Evolutionary conservation across 1,140 invertebrate genomes (phyloP), one percentile per base, ranked within the genome.

Genomic region (Philaenus spumarius): DNA sequence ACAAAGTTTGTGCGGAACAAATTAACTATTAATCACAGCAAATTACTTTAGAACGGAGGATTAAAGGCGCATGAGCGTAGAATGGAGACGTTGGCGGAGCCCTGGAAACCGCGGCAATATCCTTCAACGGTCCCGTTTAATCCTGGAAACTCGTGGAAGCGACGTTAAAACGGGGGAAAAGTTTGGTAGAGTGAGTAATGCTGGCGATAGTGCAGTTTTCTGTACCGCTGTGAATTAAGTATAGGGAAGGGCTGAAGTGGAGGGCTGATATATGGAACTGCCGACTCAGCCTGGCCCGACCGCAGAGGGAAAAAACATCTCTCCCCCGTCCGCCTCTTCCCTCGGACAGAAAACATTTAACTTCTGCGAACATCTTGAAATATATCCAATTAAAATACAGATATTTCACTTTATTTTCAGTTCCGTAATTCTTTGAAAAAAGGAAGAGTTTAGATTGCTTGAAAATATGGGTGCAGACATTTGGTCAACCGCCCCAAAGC

Each of bases 1-100:
- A 53, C 50, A 53, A 53, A 53, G 50, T 53, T 53, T 53, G 50
- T 20, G 30, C 11, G 50, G 50, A 53, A 20, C 50, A 53, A 53
- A 53, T 53, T 53, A 53, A 53, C 50, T 53, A 53, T 53, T 53
- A 53, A 53, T 53, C 50, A 53, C 30, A 20, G 50, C 22, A 35
- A 53, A 39, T 53, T 53, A 53, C 34, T 53, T 53, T 11, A 34
- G 30, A 4, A 30, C 30, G 47, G 43, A 3, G 3, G 20, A 22
- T 23, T 23, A 12, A 30, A 12, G n/a, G n/a, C 19, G 43, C 15
- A 12, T 15, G 47, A 26, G 14, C 24, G 47, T 24, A 6, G 23
- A 1, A 23, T 5, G 47, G 6, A n/a, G n/a, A 19, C 3, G 3
- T 30, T 3, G 3, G 9, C 3, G 26, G 9, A 9, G 26, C 26